Conservation (phyloP, 1,140 invertebrate species). For the Drosophila rhopaloa region DNA sequence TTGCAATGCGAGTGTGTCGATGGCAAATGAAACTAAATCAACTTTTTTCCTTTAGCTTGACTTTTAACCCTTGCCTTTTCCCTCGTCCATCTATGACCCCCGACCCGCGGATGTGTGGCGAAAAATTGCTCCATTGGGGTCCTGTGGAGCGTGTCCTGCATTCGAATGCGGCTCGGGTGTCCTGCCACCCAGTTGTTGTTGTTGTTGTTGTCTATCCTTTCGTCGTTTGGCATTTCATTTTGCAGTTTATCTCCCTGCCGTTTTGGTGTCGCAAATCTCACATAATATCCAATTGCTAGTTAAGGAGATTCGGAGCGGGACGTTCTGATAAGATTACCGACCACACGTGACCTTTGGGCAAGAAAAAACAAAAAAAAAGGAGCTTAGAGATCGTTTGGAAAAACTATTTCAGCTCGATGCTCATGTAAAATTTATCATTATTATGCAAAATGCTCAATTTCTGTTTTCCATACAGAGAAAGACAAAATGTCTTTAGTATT, state of each 20-base stretch:
- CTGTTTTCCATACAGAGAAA: slow-evolving; percentile 5
- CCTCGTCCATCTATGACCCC: slow-evolving; percentile 1
- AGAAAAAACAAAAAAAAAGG: not conserved
- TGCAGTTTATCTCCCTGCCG: slow-evolving; percentile 51
- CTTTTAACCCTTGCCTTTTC: not conserved
- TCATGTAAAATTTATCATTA: slow-evolving; percentile 51
- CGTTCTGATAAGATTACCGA: slow-evolving; percentile 40
- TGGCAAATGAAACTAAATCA: slow-evolving; percentile 29
- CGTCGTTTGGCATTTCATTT: slow-evolving; percentile 51
- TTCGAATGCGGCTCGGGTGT: slow-evolving; percentile 19
- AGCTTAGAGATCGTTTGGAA: slow-evolving; percentile 17
- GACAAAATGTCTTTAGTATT: not conserved
- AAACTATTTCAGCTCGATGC: slow-evolving; percentile 34
- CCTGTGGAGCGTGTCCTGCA: slow-evolving; percentile 39
- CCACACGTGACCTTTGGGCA: slow-evolving; percentile 11
- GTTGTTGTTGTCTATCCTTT: slow-evolving; percentile 36
- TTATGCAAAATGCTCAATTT: slow-evolving; percentile 53
- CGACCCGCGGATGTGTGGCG: not conserved
- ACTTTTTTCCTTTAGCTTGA: slow-evolving; percentile 9
- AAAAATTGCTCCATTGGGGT: slow-evolving; percentile 10
- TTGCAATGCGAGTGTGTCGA: not conserved
- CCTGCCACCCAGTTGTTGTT: not conserved
- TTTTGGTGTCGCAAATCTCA: slow-evolving; percentile 52
- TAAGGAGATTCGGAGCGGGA: slow-evolving; percentile 37
- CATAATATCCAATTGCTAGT: slow-evolving; percentile 55